These are phyloP conservation scores for Equus przewalskii DNA, from an alignment of 2,113 vertebrate genomes.

Conservation along the genomic window DNA sequence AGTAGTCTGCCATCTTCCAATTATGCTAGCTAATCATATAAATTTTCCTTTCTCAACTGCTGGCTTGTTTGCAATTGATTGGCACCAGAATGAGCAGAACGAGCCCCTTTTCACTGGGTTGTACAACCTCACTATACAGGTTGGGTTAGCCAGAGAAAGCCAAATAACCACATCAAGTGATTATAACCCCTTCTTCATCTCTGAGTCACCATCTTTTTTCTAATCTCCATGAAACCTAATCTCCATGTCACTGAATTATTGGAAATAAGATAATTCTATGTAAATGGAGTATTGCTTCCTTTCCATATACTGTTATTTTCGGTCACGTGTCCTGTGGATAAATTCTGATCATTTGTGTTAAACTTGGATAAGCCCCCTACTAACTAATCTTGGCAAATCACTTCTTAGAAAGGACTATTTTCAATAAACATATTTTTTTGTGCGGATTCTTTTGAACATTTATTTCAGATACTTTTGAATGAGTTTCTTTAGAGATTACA, in stretches of 20 bases:
- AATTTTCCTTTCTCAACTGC: no score
- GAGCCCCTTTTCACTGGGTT: no score
- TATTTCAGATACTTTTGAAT: background rate
- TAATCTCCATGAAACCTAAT: background rate
- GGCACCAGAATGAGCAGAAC: no score
- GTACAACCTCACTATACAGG: no score
- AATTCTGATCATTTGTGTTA: background rate
- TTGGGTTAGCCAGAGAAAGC: background rate
- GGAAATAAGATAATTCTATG: background rate
- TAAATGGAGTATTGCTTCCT: background rate
- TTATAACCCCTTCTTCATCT: background rate
- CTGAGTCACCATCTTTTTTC: background rate
- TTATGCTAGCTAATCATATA: no score
- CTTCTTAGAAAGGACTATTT: slow-evolving; percentile 15
- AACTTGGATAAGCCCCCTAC: background rate
- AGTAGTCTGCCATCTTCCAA: no score
- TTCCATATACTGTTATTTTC: background rate
- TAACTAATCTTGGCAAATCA: background rate
- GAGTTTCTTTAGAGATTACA: background rate
- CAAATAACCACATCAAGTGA: background rate
- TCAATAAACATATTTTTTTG: background rate
- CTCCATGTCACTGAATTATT: background rate
- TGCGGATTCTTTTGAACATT: background rate
- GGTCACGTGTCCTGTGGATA: background rate
- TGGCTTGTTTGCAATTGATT: no score